These are phyloP conservation scores for Anhinga anhinga DNA, from an alignment of 2,113 vertebrate species.

Conservation along the genomic window DNA sequence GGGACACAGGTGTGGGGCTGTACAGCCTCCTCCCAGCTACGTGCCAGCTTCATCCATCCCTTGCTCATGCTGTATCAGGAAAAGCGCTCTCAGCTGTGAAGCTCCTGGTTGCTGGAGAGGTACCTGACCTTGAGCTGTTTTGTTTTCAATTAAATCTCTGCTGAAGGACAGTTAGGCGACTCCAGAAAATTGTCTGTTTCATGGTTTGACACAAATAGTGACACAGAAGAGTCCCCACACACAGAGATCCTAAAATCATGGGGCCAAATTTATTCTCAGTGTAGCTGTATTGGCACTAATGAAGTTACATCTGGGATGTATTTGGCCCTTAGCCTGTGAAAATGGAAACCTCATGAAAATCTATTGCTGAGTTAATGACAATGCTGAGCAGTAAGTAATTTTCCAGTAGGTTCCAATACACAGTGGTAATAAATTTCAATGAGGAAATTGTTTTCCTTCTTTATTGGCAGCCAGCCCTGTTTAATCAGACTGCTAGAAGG, in stretches of 20 bases:
- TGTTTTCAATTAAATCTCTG: neutral
- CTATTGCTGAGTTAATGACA: neutral
- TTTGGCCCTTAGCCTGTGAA: neutral
- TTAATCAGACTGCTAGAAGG: conserved; percentile 2
- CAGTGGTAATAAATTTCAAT: conserved; percentile 5
- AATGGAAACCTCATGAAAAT: conserved; percentile 8
- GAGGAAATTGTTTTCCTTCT: conserved; percentile 13
- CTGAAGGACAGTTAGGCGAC: neutral
- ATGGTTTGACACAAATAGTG: neutral
- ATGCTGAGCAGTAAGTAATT: conserved; percentile 17
- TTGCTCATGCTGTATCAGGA: neutral
- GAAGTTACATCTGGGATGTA: conserved; percentile 4
- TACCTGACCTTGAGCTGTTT: neutral
- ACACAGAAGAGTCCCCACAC: neutral
- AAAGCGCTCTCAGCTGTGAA: neutral
- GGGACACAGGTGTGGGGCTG: neutral
- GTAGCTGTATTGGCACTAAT: neutral
- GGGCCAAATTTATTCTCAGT: neutral
- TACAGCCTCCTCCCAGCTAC: neutral
- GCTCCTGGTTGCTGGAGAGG: neutral
- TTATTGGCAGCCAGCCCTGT: neutral
- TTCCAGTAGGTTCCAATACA: conserved; percentile 29
- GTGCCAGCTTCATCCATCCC: neutral
- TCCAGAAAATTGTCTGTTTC: neutral
- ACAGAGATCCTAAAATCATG: neutral